Evolutionary conservation across 2,797 vertebrate genomes (phyloP).

Genomic region (Darevskia nairensis): DNA sequence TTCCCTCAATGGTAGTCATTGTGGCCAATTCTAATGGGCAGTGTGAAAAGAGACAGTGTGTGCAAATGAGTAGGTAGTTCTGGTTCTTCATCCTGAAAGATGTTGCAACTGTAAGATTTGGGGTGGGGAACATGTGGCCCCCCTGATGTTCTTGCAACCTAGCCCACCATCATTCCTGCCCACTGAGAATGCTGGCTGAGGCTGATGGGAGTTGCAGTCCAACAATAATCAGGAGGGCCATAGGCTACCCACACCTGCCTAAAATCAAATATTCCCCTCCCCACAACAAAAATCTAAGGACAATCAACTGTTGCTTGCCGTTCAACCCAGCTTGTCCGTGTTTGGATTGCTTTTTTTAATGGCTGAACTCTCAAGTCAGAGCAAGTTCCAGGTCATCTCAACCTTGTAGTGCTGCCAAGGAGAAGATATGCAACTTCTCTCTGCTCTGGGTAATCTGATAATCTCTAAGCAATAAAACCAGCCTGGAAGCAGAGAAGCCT

Average conservation of each 20-base stretch:
- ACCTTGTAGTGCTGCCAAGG: accelerated
- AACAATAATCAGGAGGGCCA: too few relatives aligned
- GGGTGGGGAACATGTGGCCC: too few relatives aligned
- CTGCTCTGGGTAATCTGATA: neutral
- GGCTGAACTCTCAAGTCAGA: neutral
- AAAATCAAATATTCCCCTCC: neutral
- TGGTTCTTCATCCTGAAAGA: neutral
- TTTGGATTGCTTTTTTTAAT: neutral
- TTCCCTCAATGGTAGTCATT: neutral
- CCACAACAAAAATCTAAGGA: neutral
- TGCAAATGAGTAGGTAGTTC: neutral
- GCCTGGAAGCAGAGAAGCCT: neutral
- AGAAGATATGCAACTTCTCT: neutral
- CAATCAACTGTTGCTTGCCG: neutral
- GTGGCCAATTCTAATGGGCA: neutral
- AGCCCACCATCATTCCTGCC: too few relatives aligned
- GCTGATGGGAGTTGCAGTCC: too few relatives aligned
- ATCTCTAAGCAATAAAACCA: neutral
- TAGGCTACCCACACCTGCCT: too few relatives aligned
- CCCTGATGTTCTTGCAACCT: too few relatives aligned
- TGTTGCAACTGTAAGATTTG: neutral
- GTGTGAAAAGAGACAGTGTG: neutral
- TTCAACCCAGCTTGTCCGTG: neutral
- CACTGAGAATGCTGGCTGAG: too few relatives aligned
- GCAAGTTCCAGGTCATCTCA: neutral